Evolutionary conservation across 2,888 invertebrate genomes (phyloP).

Genomic region (Gari tellinella): DNA sequence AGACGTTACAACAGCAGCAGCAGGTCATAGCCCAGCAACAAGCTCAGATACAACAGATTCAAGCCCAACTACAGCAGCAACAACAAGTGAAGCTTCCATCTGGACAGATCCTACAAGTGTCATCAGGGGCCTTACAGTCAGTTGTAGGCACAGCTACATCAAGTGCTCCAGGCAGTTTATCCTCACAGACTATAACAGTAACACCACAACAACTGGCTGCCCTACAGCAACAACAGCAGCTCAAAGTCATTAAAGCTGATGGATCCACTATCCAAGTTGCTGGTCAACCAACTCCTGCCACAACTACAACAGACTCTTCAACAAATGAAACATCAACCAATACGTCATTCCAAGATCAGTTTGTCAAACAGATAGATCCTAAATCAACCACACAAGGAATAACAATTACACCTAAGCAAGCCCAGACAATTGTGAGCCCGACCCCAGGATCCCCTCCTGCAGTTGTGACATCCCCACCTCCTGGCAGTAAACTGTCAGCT

Average conservation of each 20-base stretch:
- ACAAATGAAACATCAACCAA: constrained; percentile 11
- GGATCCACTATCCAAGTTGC: not conserved
- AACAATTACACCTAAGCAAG: constrained; percentile 10
- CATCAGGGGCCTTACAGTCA: constrained; percentile 17
- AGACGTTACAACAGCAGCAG: constrained; percentile 54
- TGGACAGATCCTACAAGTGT: constrained; percentile 46
- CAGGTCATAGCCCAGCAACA: constrained; percentile 49
- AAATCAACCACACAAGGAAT: constrained; percentile 34
- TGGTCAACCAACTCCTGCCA: constrained; percentile 37
- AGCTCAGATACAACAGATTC: constrained; percentile 81
- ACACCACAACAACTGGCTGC: constrained; percentile 58
- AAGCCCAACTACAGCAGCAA: constrained; percentile 61
- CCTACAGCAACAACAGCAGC: constrained; percentile 54
- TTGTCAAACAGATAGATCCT: constrained; percentile 31
- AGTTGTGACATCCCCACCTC: constrained; percentile 40
- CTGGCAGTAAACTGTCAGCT: constrained; percentile 2
- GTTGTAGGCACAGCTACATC: constrained; percentile 20
- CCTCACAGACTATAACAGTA: constrained; percentile 49
- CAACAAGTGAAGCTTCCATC: constrained; percentile 67
- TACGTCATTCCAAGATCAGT: constrained; percentile 27
- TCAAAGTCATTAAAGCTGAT: constrained; percentile 31
- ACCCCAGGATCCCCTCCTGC: constrained; percentile 39
- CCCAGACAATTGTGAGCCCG: constrained; percentile 32
- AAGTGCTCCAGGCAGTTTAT: constrained; percentile 2
- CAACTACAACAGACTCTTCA: constrained; percentile 57